A percentile compares a stretch with the other conserved stretches of the same genome.
Conservation (phyloP, 1,140 invertebrate species). For the Drosophila grimshawi region DNA sequence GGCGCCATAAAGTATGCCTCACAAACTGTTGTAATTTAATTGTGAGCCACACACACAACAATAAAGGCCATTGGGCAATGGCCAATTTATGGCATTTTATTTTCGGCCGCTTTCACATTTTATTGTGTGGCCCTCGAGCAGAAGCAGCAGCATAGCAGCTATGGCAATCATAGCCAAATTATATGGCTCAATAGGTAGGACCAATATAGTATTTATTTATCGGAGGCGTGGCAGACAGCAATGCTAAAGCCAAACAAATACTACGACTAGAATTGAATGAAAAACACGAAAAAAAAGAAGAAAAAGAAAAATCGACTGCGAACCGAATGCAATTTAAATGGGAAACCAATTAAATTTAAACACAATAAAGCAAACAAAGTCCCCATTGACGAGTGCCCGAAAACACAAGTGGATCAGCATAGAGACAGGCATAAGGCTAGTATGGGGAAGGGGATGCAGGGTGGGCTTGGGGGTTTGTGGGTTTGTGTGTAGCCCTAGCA, state of each 20-base stretch:
- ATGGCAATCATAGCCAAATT: slow-evolving; percentile 61
- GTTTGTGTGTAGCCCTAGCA: slow-evolving; percentile 44
- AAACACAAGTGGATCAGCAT: slow-evolving; percentile 19
- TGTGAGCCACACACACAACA: slow-evolving; percentile 33
- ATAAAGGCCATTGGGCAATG: slow-evolving; percentile 44
- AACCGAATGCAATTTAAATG: slow-evolving; percentile 66
- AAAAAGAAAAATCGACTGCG: background rate
- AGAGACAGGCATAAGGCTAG: slow-evolving; percentile 9
- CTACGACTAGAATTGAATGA: slow-evolving; percentile 1
- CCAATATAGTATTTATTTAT: background rate
- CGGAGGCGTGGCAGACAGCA: slow-evolving; percentile 10
- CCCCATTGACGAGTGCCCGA: slow-evolving; percentile 14
- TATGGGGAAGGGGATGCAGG: background rate
- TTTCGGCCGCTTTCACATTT: slow-evolving; percentile 44
- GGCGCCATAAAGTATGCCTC: slow-evolving; percentile 54
- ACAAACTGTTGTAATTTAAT: slow-evolving; percentile 44
- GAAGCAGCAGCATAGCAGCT: background rate
- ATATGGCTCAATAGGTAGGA: slow-evolving; percentile 38
- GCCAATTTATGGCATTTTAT: slow-evolving; percentile 66
- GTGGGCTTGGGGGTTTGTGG: background rate
- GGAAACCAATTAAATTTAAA: slow-evolving; percentile 75
- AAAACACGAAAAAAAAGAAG: slow-evolving; percentile 6
- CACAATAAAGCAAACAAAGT: slow-evolving; percentile 59
- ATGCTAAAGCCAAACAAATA: slow-evolving; percentile 56
- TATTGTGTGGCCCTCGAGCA: slow-evolving; percentile 44